Base-by-base conservation (phyloP, 2,888 invertebrate genomes). In the Temnothorax rugatulus region DNA sequence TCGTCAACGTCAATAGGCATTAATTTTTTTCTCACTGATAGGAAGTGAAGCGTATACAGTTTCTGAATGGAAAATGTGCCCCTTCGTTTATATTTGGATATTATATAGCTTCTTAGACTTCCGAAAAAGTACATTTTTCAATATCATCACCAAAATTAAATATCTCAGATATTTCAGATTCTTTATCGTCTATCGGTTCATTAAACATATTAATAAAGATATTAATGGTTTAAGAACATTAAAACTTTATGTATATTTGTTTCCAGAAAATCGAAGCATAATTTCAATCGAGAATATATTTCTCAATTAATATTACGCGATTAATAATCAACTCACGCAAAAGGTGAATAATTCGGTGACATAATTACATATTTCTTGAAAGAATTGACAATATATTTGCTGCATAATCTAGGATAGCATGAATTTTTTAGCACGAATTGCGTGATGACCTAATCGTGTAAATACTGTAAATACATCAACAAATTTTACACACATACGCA, bases 21-120 rank as follows among this genome's bases (percentile, higher is more conserved):
- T 88, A 87, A 88, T 25, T 82, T 82, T 77, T 88, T 54, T 69
- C n/a, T 82, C 73, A n/a, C 57, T 61, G 44, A 77, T 86, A 76
- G 76, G 71, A 87, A 87, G 82, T 71, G 74, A 79, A 61, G 47
- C 52, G 9, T 57, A 38, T 34, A 63, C 25, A 8, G 4, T 66
- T 52, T 38, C 79, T 68, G 82, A 88, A 88, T 86, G 54, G 66
- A 79, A 87, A 86, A 86, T 82, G 77, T 79, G 68, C 21, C 21
- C 29, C 4, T 34, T 52, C 34, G 7, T 69, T 29, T 69, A 18
- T 68, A 29, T 21, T 69, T n/a, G n/a, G 8, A 4, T 29, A 52
- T 50, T 68, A 50, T 69, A 50, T 34, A 52, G 15, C 8, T 29
- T 50, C 4, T 29, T n/a, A 21, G n/a, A 69, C 13, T 69, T 69